Evolutionary conservation across 2,888 invertebrate genomes (phyloP).

Genomic region (Troides helena): DNA sequence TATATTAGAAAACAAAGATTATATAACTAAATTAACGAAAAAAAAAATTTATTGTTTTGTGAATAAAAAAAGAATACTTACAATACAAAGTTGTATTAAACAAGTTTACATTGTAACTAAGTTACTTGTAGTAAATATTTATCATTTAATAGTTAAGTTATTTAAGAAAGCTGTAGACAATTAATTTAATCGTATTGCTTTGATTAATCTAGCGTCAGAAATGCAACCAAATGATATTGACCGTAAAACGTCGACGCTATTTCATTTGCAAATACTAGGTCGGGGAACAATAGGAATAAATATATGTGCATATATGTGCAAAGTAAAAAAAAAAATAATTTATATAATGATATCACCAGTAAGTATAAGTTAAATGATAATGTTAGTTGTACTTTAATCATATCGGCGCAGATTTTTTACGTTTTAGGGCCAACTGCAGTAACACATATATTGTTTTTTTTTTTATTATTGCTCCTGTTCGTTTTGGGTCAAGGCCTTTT

Average conservation of each 20-base stretch:
- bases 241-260: slow-evolving; percentile 21
- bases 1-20: too few relatives aligned
- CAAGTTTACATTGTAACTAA: too few relatives aligned
- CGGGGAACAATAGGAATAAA: slow-evolving; percentile 10
- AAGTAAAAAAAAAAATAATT: slow-evolving; percentile 1
- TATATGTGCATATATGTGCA: not conserved
- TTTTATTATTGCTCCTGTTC: too few relatives aligned
- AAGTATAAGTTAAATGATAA: not conserved
- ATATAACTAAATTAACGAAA: too few relatives aligned
- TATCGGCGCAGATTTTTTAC: not conserved
- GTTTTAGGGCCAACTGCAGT: not conserved
- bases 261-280: slow-evolving; percentile 21
- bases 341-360: not conserved
- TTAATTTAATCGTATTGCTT: too few relatives aligned
- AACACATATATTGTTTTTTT: too few relatives aligned
- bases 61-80: too few relatives aligned
- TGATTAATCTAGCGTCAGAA: not conserved
- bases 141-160: not conserved
- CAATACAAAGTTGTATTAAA: too few relatives aligned
- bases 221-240: slow-evolving; percentile 17
- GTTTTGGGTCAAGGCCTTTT: too few relatives aligned
- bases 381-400: not conserved
- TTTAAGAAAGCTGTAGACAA: too few relatives aligned
- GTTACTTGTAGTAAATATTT: not conserved
- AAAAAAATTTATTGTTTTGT: too few relatives aligned